A percentile compares a stretch with the other conserved stretches of the same genome.
Conservation (phyloP, 2,113 vertebrate genomes). For the Onychorhynchus coronatus region DNA sequence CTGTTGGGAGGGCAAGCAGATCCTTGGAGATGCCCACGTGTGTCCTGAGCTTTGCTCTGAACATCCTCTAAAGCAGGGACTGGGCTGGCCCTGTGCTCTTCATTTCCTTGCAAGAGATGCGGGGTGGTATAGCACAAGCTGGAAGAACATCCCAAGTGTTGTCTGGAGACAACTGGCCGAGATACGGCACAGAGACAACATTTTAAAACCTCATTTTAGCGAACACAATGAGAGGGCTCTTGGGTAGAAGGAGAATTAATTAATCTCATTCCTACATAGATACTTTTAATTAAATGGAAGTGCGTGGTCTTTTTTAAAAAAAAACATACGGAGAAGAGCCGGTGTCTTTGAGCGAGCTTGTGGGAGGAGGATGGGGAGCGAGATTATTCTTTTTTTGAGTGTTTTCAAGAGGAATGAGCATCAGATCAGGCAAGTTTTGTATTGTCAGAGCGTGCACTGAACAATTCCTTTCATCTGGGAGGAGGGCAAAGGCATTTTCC, state of each 20-base stretch:
- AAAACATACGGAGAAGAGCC: not conserved
- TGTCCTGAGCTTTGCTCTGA: not conserved
- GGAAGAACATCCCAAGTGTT: conserved; percentile 35
- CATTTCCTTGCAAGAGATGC: not conserved
- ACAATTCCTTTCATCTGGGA: not conserved
- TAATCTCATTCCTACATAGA: conserved; percentile 75
- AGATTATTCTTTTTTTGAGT: not conserved
- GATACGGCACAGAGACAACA: conserved; percentile 62
- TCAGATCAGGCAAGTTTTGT: not conserved
- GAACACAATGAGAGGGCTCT: conserved; percentile 78
- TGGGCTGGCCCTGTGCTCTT: not conserved
- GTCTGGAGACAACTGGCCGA: conserved; percentile 72
- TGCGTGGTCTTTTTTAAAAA: conserved; percentile 34
- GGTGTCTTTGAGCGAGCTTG: not conserved
- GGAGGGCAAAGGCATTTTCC: not conserved
- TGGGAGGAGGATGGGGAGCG: not conserved
- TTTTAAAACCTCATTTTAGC: conserved; percentile 76
- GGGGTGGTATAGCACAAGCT: not conserved
- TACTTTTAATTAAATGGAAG: conserved; percentile 80
- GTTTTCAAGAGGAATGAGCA: not conserved
- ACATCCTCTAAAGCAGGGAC: not conserved
- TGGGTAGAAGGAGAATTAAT: conserved; percentile 78
- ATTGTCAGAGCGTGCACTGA: not conserved
- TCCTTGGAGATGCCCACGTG: not conserved
- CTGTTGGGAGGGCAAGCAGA: accelerated